Conservation (phyloP, 2,113 vertebrate species). For the Acanthochromis polyacanthus region DNA sequence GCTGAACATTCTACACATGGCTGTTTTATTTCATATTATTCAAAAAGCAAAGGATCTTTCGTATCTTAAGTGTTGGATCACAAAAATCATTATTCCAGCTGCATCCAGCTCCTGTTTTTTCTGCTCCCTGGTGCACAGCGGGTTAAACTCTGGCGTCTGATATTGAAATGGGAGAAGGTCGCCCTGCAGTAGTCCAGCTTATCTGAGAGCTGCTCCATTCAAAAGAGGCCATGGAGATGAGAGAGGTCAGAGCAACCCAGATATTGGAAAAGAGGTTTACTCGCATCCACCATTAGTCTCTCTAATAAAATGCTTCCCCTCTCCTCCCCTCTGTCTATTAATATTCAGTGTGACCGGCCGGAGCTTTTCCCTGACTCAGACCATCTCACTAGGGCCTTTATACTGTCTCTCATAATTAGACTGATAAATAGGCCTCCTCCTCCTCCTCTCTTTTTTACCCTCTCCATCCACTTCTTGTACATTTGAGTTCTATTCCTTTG, state of each 20-base stretch:
- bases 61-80: slow-evolving; percentile 28
- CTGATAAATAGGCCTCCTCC: slow-evolving; percentile 78
- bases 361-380: slow-evolving; percentile 80
- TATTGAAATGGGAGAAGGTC: slow-evolving; percentile 71
- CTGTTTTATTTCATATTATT: slow-evolving; percentile 15
- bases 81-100: slow-evolving; percentile 21
- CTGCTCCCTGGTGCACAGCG: slow-evolving; percentile 27
- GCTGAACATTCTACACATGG: not conserved
- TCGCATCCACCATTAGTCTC: slow-evolving; percentile 76
- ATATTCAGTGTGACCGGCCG: slow-evolving; percentile 72
- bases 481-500: not conserved
- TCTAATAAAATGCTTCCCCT: slow-evolving; percentile 79
- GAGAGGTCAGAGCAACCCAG: slow-evolving; percentile 75
- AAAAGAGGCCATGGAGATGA: slow-evolving; percentile 66
- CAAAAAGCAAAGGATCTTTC: slow-evolving; percentile 15
- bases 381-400: slow-evolving; percentile 66
- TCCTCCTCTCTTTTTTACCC: slow-evolving; percentile 19
- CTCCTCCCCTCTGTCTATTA: slow-evolving; percentile 67
- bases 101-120: not conserved
- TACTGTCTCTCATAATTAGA: slow-evolving; percentile 81
- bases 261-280: slow-evolving; percentile 78
- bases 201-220: slow-evolving; percentile 67
- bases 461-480: slow-evolving; percentile 11
- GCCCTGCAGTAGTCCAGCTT: slow-evolving; percentile 51
- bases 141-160: slow-evolving; percentile 66